A percentile compares a stretch with the other conserved stretches of the same genome.
phyloP scores from a whole-genome alignment of 2,888 invertebrate species.

The Papilio gigon region DNA sequence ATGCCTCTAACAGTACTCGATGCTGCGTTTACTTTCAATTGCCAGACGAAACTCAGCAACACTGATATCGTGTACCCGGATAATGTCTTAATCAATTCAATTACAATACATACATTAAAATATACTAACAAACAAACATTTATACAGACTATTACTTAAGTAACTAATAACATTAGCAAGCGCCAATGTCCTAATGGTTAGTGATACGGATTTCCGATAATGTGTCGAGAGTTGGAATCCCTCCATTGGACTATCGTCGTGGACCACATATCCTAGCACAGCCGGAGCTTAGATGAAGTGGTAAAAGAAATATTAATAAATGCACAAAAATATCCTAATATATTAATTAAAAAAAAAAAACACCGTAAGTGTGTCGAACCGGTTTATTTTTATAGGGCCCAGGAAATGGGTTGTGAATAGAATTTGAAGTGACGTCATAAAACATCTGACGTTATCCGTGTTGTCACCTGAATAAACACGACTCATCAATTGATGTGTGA shows the following conservation, averaged over 20 bases:
- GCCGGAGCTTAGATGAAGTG: too few species aligned
- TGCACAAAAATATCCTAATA: too few species aligned
- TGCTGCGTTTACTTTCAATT: background rate
- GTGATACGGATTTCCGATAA: too few species aligned
- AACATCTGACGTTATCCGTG: slow-evolving; percentile 25
- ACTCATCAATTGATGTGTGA: slow-evolving; percentile 29
- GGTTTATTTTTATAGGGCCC: slow-evolving; percentile 13
- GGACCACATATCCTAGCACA: too few species aligned
- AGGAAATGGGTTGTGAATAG: slow-evolving; percentile 34
- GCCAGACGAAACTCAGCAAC: slow-evolving; percentile 12
- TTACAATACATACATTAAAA: background rate
- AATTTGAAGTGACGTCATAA: slow-evolving; percentile 33
- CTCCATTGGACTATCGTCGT: too few species aligned
- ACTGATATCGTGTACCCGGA: background rate
- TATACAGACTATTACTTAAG: too few species aligned
- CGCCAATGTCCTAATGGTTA: too few species aligned
- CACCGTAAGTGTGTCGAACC: slow-evolving; percentile 7
- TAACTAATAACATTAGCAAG: too few species aligned
- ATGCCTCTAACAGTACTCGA: background rate
- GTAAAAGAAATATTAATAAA: too few species aligned
- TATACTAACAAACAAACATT: too few species aligned
- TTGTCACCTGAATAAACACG: slow-evolving; percentile 44
- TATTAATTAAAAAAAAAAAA: too few species aligned
- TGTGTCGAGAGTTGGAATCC: too few species aligned
- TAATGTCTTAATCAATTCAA: background rate